Evolutionary conservation across 2,113 vertebrate genomes (phyloP).

Genomic region (Acrocephalus arundinaceus): DNA sequence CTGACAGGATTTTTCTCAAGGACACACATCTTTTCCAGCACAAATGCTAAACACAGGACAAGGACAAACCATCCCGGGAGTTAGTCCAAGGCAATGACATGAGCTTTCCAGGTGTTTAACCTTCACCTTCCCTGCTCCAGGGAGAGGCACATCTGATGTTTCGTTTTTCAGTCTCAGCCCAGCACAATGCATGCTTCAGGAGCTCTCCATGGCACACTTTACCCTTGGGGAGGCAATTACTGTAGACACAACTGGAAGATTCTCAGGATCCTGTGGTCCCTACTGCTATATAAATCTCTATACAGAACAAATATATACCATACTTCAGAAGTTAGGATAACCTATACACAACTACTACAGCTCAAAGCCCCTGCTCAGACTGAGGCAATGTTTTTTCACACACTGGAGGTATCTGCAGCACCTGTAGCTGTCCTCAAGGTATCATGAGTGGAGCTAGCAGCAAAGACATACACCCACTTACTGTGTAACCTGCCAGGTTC

Average conservation of each 20-base stretch:
- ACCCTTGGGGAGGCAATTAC: background rate
- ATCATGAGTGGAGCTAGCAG: background rate
- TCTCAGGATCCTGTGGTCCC: background rate
- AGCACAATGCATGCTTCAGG: background rate
- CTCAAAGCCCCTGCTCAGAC: background rate
- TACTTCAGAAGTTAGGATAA: background rate
- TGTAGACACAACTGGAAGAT: background rate
- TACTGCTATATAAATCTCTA: background rate
- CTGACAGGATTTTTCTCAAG: background rate
- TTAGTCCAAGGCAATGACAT: background rate
- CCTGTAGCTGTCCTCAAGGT: background rate
- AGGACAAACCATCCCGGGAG: background rate
- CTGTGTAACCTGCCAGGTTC: background rate
- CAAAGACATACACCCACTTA: background rate
- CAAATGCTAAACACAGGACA: background rate
- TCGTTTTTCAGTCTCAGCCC: background rate
- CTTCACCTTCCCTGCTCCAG: background rate
- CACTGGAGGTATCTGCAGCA: background rate
- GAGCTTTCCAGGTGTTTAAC: background rate
- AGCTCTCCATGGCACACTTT: background rate
- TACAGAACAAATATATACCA: background rate
- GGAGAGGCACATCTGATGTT: background rate
- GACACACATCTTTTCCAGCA: background rate
- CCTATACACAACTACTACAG: background rate
- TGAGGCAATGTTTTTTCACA: background rate